These are phyloP conservation scores for Drosophila eugracilis DNA, from an alignment of 1,140 invertebrate species.

Conservation along the genomic window DNA sequence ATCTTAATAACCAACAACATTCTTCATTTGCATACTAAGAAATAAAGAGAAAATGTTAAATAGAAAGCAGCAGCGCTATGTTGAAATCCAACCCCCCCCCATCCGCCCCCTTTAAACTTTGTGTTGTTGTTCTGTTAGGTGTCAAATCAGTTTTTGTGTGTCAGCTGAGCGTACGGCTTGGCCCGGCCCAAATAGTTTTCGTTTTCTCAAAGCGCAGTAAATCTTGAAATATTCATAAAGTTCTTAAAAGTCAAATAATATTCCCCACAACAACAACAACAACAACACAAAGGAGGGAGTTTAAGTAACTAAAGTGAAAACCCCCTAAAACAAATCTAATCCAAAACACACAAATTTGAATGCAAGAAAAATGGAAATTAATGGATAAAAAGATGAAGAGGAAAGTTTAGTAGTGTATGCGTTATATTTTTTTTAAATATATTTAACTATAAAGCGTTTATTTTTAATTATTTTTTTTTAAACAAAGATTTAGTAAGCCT, in stretches of 20 bases:
- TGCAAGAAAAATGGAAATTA: conserved; percentile 22
- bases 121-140: conserved; percentile 24
- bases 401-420: conserved; percentile 48
- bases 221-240: conserved; percentile 10
- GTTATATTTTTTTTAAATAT: conserved; percentile 56
- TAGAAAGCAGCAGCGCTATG: conserved; percentile 5
- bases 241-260: conserved; percentile 7
- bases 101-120: not conserved
- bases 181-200: conserved; percentile 17
- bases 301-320: conserved; percentile 19
- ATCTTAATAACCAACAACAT: conserved; percentile 42
- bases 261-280: conserved; percentile 5
- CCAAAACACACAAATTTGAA: conserved; percentile 3
- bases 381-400: conserved; percentile 20
- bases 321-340: conserved; percentile 2
- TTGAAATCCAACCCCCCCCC: conserved; percentile 9
- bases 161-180: conserved; percentile 1
- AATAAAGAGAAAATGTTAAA: conserved; percentile 52
- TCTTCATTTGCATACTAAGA: conserved; percentile 53
- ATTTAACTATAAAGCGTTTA: conserved; percentile 44
- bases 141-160: conserved; percentile 18
- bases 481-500: conserved; percentile 58
- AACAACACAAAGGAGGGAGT: conserved; percentile 11
- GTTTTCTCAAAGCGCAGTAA: conserved; percentile 2
- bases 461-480: conserved; percentile 56